Evolutionary conservation across 2,888 invertebrate species (phyloP).

Genomic region (Drosophila diplacantha): DNA sequence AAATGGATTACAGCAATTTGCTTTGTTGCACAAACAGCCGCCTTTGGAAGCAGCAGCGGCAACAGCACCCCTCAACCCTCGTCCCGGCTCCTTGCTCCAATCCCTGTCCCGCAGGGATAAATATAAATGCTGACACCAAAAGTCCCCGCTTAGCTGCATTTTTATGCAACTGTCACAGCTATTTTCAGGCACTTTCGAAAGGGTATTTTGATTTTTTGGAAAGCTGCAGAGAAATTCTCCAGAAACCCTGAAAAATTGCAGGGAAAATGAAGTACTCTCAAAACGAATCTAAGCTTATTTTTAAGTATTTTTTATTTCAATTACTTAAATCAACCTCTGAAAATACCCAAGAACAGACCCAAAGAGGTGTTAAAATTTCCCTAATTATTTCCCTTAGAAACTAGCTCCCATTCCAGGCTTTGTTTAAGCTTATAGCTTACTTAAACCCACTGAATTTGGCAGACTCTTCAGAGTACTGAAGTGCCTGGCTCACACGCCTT

Average conservation of each 20-base stretch:
- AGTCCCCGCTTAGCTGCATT: slow-evolving; percentile 46
- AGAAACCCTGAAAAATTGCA: neutral
- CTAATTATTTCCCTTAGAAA: neutral
- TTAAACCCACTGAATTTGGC: slow-evolving; percentile 2
- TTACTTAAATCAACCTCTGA: fast-evolving
- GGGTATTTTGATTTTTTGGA: neutral
- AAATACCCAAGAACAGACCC: neutral
- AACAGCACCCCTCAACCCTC: neutral
- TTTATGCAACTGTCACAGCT: slow-evolving; percentile 18
- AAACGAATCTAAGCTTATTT: too few relatives aligned
- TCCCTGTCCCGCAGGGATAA: slow-evolving; percentile 22
- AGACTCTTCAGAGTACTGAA: neutral
- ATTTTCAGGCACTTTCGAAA: neutral
- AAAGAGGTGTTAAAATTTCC: neutral
- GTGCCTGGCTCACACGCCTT: slow-evolving; percentile 5
- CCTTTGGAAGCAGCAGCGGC: neutral
- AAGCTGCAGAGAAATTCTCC: fast-evolving
- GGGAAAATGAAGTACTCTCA: too few relatives aligned
- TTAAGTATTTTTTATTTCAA: too few relatives aligned
- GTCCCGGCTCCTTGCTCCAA: neutral
- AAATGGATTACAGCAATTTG: slow-evolving; percentile 71
- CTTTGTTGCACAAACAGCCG: slow-evolving; percentile 68
- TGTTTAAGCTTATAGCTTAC: neutral
- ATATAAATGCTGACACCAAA: slow-evolving; percentile 51
- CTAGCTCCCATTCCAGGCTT: neutral